phyloP scores from a whole-genome alignment of 2,888 invertebrate genomes.

The Cheilosia scutellata region DNA sequence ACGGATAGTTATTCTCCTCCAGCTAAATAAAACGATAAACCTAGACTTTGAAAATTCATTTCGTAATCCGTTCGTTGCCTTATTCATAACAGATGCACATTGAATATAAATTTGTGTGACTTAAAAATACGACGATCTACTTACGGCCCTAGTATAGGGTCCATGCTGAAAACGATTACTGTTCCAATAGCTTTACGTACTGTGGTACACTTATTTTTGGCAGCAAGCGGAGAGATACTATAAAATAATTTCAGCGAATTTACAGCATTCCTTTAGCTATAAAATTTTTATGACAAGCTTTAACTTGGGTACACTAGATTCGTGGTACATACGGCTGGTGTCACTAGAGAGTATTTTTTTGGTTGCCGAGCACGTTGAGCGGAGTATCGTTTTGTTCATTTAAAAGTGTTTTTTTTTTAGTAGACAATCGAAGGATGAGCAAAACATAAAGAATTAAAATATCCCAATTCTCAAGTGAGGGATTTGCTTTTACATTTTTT shows the following conservation, averaged over 20 bases:
- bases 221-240: conserved; percentile 31
- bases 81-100: conserved; percentile 53
- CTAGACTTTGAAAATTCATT: conserved; percentile 49
- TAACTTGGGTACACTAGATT: neutral
- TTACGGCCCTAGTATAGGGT: conserved; percentile 8
- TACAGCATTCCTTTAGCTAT: conserved; percentile 50
- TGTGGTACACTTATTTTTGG: conserved; percentile 20
- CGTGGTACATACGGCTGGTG: conserved; percentile 15
- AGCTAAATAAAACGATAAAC: conserved; percentile 16
- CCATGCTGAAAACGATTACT: conserved; percentile 25
- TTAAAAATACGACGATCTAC: conserved; percentile 24
- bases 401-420: conserved; percentile 5
- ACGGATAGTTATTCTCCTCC: conserved; percentile 10
- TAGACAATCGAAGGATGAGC: conserved; percentile 40
- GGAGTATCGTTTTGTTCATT: conserved; percentile 19
- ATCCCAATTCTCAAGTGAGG: conserved; percentile 55
- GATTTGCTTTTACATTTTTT: conserved; percentile 46
- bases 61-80: conserved; percentile 49
- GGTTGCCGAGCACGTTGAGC: conserved; percentile 34
- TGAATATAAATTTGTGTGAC: conserved; percentile 48
- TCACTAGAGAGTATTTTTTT: conserved; percentile 25
- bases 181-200: conserved; percentile 9
- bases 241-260: conserved; percentile 52
- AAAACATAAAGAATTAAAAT: conserved; percentile 31
- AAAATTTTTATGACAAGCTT: conserved; percentile 56